These are phyloP conservation scores for Mandrillus leucophaeus DNA, from an alignment of 2,113 vertebrate species.

Conservation along the genomic window DNA sequence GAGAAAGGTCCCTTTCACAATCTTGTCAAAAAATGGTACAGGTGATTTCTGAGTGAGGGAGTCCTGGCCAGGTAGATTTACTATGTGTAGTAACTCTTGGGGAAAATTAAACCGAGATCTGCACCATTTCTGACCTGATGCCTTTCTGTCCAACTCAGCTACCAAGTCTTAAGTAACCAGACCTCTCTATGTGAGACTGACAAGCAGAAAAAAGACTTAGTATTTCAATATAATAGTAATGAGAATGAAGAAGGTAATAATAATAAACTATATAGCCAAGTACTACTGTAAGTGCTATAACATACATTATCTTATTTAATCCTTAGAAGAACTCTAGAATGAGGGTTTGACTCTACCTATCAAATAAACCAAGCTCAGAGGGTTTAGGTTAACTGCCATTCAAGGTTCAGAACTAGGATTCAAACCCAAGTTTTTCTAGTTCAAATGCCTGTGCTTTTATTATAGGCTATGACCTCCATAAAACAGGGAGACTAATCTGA, in stretches of 20 bases:
- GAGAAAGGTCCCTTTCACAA: not conserved
- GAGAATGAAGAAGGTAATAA: not conserved
- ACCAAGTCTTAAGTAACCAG: not conserved
- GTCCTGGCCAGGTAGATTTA: not conserved
- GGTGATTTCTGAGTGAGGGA: not conserved
- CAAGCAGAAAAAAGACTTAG: not conserved
- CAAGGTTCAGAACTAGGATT: not conserved
- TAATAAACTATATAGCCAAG: not conserved
- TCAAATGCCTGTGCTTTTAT: not conserved
- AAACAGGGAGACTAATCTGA: not conserved
- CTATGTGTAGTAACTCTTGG: not conserved
- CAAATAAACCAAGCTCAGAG: not conserved
- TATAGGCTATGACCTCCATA: not conserved
- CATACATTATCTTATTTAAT: not conserved
- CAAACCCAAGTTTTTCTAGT: not conserved
- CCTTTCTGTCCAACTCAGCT: not conserved
- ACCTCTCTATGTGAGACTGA: not conserved
- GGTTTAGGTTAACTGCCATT: not conserved
- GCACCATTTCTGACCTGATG: not conserved
- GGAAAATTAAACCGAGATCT: not conserved
- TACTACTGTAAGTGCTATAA: not conserved
- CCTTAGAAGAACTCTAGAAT: not conserved
- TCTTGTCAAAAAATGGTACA: not conserved
- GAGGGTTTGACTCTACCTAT: not conserved
- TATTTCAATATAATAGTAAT: not conserved